Evolutionary conservation across 2,113 vertebrate genomes (phyloP), one percentile per base, ranked within the genome.

Genomic region (Anas platyrhynchos): DNA sequence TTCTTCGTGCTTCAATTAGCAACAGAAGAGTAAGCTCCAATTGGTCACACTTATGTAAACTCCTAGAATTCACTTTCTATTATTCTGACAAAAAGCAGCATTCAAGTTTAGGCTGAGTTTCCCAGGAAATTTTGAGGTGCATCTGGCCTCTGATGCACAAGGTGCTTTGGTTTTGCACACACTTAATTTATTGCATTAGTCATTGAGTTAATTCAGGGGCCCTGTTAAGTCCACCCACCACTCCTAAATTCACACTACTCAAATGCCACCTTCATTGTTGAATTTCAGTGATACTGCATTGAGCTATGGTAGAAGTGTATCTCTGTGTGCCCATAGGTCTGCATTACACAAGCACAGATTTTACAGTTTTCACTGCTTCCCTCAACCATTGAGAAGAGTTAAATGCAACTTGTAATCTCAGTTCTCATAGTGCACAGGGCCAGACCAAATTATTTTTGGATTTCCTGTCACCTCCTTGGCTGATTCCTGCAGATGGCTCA

Each of bases 371-470:
- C 52, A 52, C 31, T 48, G 14, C 94, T 95, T 89, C 26, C 25
- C 20, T 85, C 32, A 68, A 54, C 38, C 44, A 86, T 56, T 75
- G 69, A 89, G 66, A 94, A 83, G 18, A 94, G 41, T 50, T 50
- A 86, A 97, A 95, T 91, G 88, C 52, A 93, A 87, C 78, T 86
- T 91, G 63, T 86, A 90, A 86, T 77, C 59, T 82, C 43, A 61
- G 81, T 96, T 95, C 86, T 88, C 74, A 82, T 66, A 92, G 62
- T 41, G 73, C 4, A 0, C 61, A 65, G 21, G 73, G 91, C 91
- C 95, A 97, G 95, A 96, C 94, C 79, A 90, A 94, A 94, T 97
- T 96, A 93, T 97, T 98, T 98, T 97, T 97, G 95, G 96, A 97
- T 97, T 98, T 98, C 95, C 97, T 97, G 86, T 97, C 94, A 97